Conservation (phyloP, 64 coral and sea anemone species). For the Dendronephthya gigantea region DNA sequence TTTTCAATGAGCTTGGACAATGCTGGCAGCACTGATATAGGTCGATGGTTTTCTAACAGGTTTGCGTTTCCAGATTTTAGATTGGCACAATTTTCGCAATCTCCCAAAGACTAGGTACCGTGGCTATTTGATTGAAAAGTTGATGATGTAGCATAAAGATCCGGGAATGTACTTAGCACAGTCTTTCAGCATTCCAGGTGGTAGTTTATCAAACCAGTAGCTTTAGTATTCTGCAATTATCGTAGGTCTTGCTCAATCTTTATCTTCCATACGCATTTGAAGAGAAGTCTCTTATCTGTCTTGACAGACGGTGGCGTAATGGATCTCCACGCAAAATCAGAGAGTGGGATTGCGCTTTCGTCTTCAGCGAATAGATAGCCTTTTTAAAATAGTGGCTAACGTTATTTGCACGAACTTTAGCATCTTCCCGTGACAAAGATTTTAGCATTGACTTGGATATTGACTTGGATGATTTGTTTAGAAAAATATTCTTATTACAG, state of each 20-base stretch:
- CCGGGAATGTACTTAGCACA: background rate
- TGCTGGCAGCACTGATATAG: background rate
- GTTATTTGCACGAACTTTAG: background rate
- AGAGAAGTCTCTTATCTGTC: background rate
- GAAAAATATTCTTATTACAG: background rate
- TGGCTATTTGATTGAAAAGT: background rate
- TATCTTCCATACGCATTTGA: background rate
- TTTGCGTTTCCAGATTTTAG: background rate
- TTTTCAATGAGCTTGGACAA: constrained; percentile 10
- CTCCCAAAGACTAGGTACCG: background rate
- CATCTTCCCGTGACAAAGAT: background rate
- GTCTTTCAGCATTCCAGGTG: background rate
- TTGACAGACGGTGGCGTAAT: background rate
- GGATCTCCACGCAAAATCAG: background rate
- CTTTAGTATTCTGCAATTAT: background rate
- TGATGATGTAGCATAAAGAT: background rate
- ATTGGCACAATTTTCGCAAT: background rate
- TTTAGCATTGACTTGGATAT: background rate
- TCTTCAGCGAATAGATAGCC: background rate
- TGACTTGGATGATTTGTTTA: background rate
- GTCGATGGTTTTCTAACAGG: background rate
- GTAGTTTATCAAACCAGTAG: background rate
- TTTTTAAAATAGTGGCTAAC: background rate
- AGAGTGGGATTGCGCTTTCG: background rate
- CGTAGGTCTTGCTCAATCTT: background rate